Conservation (phyloP, 2,113 vertebrate species). For the Porphyrio hochstetteri region DNA sequence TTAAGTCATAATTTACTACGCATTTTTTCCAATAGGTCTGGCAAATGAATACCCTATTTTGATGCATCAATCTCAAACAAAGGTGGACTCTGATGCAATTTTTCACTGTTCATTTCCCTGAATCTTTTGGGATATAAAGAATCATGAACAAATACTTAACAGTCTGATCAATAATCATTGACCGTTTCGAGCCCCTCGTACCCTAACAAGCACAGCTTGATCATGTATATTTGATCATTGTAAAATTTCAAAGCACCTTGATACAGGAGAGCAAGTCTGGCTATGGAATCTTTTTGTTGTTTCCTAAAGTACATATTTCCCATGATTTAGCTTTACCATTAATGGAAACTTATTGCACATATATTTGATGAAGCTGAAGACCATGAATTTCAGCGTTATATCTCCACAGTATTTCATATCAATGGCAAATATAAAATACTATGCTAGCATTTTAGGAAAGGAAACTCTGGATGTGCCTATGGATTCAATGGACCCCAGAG, state of each 20-base stretch:
- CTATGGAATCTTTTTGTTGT: conserved; percentile 59
- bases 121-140: conserved; percentile 77
- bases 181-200: conserved; percentile 64
- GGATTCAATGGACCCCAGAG: conserved; percentile 79
- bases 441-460: conserved; percentile 63
- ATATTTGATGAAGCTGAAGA: conserved; percentile 64
- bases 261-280: conserved; percentile 55
- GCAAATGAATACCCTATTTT: background rate
- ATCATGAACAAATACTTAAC: conserved; percentile 77
- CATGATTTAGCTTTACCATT: conserved; percentile 25
- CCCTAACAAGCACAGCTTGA: conserved; percentile 79
- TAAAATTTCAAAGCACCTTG: conserved; percentile 77
- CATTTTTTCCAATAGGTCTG: conserved; percentile 50
- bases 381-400: conserved; percentile 46
- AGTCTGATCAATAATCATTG: conserved; percentile 82
- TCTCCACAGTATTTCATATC: conserved; percentile 50
- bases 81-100: conserved; percentile 54
- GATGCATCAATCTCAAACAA: conserved; percentile 65
- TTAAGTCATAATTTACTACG: background rate
- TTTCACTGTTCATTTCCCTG: conserved; percentile 70
- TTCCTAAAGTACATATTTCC: conserved; percentile 49
- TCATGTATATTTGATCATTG: conserved; percentile 81
- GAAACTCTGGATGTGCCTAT: conserved; percentile 71
- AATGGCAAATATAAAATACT: conserved; percentile 69
- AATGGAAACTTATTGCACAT: conserved; percentile 59